These are phyloP conservation scores for Circaetus cinerascens DNA, from an alignment of 2,113 vertebrate species.

Conservation along the genomic window DNA sequence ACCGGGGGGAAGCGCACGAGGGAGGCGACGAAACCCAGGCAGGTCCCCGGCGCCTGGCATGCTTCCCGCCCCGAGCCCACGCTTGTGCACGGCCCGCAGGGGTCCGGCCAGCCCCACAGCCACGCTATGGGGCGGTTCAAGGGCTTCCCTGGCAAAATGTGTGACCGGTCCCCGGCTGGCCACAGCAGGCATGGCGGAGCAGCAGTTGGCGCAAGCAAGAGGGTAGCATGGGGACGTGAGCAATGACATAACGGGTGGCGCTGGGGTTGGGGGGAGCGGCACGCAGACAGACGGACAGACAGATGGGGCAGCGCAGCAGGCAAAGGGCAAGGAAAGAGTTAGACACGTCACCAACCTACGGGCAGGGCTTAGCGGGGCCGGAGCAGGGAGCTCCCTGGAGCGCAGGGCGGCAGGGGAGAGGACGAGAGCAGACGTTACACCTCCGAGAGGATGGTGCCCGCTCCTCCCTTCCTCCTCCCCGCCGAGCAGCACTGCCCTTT, in stretches of 20 bases:
- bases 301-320: not conserved
- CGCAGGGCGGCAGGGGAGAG: not conserved
- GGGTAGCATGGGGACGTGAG: not conserved
- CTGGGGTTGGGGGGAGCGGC: not conserved
- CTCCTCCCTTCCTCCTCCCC: not conserved
- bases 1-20: not conserved
- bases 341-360: slow-evolving; percentile 60
- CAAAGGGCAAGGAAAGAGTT: slow-evolving; percentile 2
- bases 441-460: not conserved
- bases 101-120: not conserved
- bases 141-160: not conserved
- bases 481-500: not conserved
- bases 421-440: slow-evolving; percentile 14
- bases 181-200: fast-evolving
- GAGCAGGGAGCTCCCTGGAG: slow-evolving; percentile 39
- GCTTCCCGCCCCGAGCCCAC: not conserved
- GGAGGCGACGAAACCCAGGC: not conserved
- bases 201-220: fast-evolving
- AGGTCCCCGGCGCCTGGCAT: fast-evolving
- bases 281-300: not conserved
- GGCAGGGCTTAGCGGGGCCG: slow-evolving; percentile 2
- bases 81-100: fast-evolving
- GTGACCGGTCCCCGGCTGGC: fast-evolving
- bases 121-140: fast-evolving
- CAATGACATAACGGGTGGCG: fast-evolving